Base-by-base conservation (phyloP, 2,113 vertebrate species). In the Myrmecophaga tridactyla region DNA sequence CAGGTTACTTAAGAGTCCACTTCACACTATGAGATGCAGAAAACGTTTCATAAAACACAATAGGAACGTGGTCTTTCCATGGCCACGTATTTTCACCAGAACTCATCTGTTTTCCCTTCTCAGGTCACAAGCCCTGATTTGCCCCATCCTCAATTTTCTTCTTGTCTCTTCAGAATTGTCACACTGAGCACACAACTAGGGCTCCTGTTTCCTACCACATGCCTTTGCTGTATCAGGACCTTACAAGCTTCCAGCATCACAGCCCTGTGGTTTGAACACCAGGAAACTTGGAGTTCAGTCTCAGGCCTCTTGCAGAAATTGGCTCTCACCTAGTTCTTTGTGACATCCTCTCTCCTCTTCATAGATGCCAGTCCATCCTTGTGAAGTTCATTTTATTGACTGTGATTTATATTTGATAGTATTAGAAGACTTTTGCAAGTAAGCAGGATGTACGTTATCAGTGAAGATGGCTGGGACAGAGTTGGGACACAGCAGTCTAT, bases 231-330 rank as follows among this genome's bases (percentile, higher is more conserved):
- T 46, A 53, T 60, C 80, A 41, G 10, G 4, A 12, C 8, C 20
- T 20, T n/a, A 12, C 23, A 15, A 46, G 53, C n/a, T 53, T 78
- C 53, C 53, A 41, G 73, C 63, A 36, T 39, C 63, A 51, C 10
- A 46, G 46, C 58, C 53, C 25, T 23, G 0, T 0, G 9, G 29
- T n/a, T 27, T n/a, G 4, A 51, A 43, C 1, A 3, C 20, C 39
- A 36, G 39, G 78, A 77, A 18, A 34, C 23, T 34, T 1, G 7
- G 43, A 21, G 8, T 41, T 27, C 39, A 7, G 21, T 48, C 51
- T 27, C 7, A 46, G 15, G 17, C 20, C 39, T 3, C 1, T 36
- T 25, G 53, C 23, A 69, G 20, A 21, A 39, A 18, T 11, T 23
- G 31, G 5, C 29, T 94, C 36, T 13, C 7, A 4, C 14, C 48